A percentile compares a stretch with the other conserved stretches of the same genome.
These are phyloP conservation scores for Sebastes iracundus DNA, from an alignment of 2,797 vertebrate species.

Conservation along the genomic window DNA sequence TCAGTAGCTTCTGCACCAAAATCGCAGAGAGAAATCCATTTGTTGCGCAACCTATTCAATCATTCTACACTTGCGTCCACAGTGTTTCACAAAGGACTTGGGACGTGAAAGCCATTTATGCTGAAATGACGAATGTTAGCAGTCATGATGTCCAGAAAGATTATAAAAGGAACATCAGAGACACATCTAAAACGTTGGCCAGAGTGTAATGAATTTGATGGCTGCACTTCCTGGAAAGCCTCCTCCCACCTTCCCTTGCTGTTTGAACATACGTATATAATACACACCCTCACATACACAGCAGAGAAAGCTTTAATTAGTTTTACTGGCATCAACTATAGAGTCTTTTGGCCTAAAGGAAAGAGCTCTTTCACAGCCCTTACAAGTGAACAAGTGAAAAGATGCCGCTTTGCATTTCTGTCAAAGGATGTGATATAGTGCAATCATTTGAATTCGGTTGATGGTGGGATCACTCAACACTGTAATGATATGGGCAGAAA, in stretches of 20 bases:
- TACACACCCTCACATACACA: not conserved
- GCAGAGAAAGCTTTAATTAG: slow-evolving; percentile 57
- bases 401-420: slow-evolving; percentile 7
- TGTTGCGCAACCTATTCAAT: not conserved
- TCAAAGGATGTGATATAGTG: slow-evolving; percentile 7
- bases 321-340: slow-evolving; percentile 22
- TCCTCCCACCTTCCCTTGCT: slow-evolving; percentile 14
- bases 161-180: slow-evolving; percentile 52
- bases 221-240: slow-evolving; percentile 22
- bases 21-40: not conserved
- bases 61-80: not conserved
- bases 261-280: slow-evolving; percentile 26
- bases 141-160: slow-evolving; percentile 3
- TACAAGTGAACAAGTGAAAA: not conserved
- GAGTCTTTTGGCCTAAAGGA: slow-evolving; percentile 7
- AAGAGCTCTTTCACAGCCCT: slow-evolving; percentile 4
- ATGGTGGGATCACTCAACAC: slow-evolving; percentile 13
- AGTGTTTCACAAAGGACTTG: not conserved
- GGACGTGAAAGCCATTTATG: not conserved
- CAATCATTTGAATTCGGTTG: slow-evolving; percentile 17
- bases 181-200: slow-evolving; percentile 23
- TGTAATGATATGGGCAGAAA: slow-evolving; percentile 15
- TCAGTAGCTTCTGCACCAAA: not conserved
- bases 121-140: slow-evolving; percentile 15
- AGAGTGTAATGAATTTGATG: slow-evolving; percentile 44